A percentile compares a stretch with the other conserved stretches of the same genome.
Conservation (phyloP, 2,797 vertebrate genomes). For the Netta rufina region DNA sequence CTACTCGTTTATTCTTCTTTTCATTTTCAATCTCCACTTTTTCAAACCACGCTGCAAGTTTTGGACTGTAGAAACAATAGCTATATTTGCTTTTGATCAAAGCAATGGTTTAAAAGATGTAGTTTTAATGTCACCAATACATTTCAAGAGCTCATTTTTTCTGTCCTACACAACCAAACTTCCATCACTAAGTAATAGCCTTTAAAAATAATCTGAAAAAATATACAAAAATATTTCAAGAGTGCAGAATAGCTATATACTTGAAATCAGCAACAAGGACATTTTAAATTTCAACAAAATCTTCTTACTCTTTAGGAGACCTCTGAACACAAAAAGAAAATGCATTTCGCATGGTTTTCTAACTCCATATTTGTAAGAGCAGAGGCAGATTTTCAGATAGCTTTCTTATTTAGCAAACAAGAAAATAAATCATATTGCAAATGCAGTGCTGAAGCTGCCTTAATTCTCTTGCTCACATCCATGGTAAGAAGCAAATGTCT, state of each 20-base stretch:
- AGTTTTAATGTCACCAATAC: background rate
- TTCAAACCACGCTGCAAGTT: background rate
- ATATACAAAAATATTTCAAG: background rate
- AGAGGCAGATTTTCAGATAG: background rate
- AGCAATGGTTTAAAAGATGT: background rate
- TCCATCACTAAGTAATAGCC: background rate
- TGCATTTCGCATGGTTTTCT: background rate
- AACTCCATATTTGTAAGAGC: background rate
- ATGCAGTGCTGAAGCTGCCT: background rate
- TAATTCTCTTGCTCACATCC: background rate
- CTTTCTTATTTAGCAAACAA: background rate
- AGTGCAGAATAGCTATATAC: background rate
- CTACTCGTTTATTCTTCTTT: background rate
- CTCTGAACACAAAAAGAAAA: background rate
- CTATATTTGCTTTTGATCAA: constrained; percentile 11
- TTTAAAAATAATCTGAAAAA: constrained; percentile 21
- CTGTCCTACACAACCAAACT: background rate
- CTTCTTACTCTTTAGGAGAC: background rate
- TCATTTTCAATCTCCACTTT: background rate
- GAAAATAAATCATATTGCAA: constrained; percentile 3
- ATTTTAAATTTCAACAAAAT: background rate
- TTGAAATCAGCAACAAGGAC: background rate
- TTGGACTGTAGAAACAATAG: background rate
- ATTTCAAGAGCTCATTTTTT: background rate
- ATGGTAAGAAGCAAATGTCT: background rate